Percentiles rank a stretch among this genome's conserved stretches.
These are phyloP conservation scores for Antheraea mylitta DNA, from an alignment of 1,140 invertebrate genomes.

Conservation along the genomic window DNA sequence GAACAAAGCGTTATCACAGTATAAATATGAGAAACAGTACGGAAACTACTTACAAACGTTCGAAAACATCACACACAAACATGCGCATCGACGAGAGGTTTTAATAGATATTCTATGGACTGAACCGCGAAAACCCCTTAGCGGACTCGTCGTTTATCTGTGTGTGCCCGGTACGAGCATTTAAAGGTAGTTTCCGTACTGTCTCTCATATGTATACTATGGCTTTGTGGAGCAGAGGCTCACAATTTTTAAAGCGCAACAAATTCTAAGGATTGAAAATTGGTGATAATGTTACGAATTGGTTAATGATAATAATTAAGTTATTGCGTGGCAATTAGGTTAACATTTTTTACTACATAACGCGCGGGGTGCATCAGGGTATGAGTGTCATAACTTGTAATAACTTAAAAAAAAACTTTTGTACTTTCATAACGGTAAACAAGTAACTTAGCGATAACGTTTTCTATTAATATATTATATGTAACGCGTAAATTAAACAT, in stretches of 20 bases:
- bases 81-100: too few species aligned
- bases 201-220: too few species aligned
- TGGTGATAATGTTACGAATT: slow-evolving; percentile 76
- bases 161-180: too few species aligned
- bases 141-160: too few species aligned
- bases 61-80: too few species aligned
- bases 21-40: too few species aligned
- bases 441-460: slow-evolving; percentile 71
- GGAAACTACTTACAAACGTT: too few species aligned
- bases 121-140: too few species aligned
- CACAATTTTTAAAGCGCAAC: slow-evolving; percentile 10
- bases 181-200: too few species aligned
- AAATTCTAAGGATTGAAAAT: slow-evolving; percentile 28
- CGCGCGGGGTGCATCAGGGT: slow-evolving; percentile 79
- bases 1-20: too few species aligned
- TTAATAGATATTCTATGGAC: too few species aligned
- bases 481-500: slow-evolving; percentile 66
- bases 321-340: slow-evolving; percentile 74
- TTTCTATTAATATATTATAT: slow-evolving; percentile 61
- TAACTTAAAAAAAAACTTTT: slow-evolving; percentile 57
- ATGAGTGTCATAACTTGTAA: slow-evolving; percentile 78
- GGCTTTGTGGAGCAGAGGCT: not conserved
- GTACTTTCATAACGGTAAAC: slow-evolving; percentile 72
- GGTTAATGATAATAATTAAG: slow-evolving; percentile 76
- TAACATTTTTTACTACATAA: slow-evolving; percentile 61